phyloP scores from a whole-genome alignment of 2,797 vertebrate genomes.

The Amphiprion clarkii region DNA sequence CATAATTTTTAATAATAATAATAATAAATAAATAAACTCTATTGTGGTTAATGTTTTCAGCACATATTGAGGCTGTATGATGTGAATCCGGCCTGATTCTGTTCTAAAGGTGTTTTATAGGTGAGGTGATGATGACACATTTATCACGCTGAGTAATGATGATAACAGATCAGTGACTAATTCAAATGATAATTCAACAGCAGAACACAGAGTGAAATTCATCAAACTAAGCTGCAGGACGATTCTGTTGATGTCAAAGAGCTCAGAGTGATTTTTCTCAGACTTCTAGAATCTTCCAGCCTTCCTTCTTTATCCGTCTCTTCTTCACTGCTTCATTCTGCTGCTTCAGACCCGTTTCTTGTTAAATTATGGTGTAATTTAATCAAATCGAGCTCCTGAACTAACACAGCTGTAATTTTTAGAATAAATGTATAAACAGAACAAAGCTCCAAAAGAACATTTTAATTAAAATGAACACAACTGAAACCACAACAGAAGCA shows the following conservation, averaged over 20 bases:
- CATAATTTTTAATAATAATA: too few relatives aligned
- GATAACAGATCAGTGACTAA: background rate
- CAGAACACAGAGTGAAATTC: background rate
- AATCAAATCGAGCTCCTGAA: background rate
- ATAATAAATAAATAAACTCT: too few relatives aligned
- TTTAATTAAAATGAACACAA: too few relatives aligned
- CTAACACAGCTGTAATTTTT: too few relatives aligned
- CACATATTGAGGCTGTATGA: background rate
- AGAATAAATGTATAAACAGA: too few relatives aligned
- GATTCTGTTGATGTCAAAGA: constrained; percentile 14
- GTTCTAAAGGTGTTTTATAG: background rate
- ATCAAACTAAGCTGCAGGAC: constrained; percentile 46
- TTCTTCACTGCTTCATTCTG: background rate
- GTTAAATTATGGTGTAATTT: background rate
- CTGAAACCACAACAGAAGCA: too few relatives aligned
- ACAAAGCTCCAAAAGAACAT: too few relatives aligned
- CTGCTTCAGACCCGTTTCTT: background rate
- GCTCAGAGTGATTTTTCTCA: constrained; percentile 15
- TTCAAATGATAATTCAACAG: constrained; percentile 25
- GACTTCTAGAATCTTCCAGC: constrained; percentile 16
- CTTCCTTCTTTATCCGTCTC: background rate
- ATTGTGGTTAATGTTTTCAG: background rate
- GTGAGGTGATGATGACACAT: background rate
- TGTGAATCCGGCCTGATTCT: background rate
- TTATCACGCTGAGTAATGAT: background rate